Evolutionary conservation across 2,888 invertebrate species (phyloP), one percentile per base, ranked within the genome.

Genomic region (Gisinianus flammeolus): DNA sequence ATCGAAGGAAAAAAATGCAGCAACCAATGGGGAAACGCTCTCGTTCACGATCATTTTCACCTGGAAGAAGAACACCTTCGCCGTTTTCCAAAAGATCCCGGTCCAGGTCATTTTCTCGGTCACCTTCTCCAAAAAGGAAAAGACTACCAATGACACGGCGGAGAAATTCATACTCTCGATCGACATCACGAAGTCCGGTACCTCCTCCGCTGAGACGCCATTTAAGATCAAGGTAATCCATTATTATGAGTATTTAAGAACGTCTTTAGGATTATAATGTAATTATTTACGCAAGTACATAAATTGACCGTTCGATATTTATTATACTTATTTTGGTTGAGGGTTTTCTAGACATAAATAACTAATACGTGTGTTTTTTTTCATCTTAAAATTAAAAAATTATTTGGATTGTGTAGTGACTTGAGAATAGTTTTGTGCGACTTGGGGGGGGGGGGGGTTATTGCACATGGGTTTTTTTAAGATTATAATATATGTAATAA

Each of bases 1-100:
- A 62, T 24, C 92, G 87, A 88, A 91, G 67, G 91, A 92, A 82
- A 72, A 82, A 84, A 73, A 67, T 78, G 33, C 56, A 56, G 24
- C 76, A 79, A 28, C 82, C 79, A 52, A n/a, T 83, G 88, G 24
- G 86, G 44, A 89, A 88, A 28, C 85, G 88, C 78, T 88, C 88
- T 28, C 86, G 88, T 78, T 88, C 88, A 2, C 85, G 87, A 19
- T 88, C 81, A 85, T 24, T 86, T 86, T 81, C 84, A 31, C 84
- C 85, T 19, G 83, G 85, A 31, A 80, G 85, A 33, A 81, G 85
- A 31, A 84, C 85, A 24, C 82, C 81, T 52, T 85, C 86, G 26
- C 79, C 81, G 19, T 84, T 84, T 62, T 76, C 81, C 0, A 85
- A 85, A 64, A 84, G 85, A 1, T 85, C 86, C 2, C 80, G 85